Conservation (phyloP, 2,113 vertebrate genomes). For the Tupaia tana region DNA sequence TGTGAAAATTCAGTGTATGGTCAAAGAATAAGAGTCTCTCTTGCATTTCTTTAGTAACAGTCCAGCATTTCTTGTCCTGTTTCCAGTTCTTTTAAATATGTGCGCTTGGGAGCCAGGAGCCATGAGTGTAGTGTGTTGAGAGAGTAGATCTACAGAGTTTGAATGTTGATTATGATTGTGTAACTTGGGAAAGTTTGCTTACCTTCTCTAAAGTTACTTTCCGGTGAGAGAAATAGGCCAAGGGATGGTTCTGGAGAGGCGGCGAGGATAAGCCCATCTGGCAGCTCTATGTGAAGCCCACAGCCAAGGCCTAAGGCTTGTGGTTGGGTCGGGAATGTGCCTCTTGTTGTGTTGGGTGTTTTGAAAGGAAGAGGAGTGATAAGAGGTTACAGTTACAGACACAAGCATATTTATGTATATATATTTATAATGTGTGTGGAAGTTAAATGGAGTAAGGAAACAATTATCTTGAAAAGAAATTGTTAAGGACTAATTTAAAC, state of each 20-base stretch:
- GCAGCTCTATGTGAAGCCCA: too few species aligned
- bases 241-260: neutral
- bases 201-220: neutral
- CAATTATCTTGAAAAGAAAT: neutral
- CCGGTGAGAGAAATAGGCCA: neutral
- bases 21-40: neutral
- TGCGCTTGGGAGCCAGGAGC: neutral
- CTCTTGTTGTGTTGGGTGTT: neutral
- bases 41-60: neutral
- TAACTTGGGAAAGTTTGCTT: neutral
- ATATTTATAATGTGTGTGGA: neutral
- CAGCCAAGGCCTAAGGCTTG: too few species aligned
- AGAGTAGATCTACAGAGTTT: neutral
- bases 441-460: neutral
- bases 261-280: neutral
- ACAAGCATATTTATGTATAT: neutral
- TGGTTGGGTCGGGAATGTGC: neutral
- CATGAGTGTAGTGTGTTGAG: neutral
- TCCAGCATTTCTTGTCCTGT: neutral
- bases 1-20: neutral
- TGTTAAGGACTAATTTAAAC: neutral
- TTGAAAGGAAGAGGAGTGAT: neutral
- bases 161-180: rapidly evolving
- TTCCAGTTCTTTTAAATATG: neutral
- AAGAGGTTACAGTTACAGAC: neutral